A percentile compares a stretch with the other conserved stretches of the same genome.
Conservation (phyloP, 2,113 vertebrate genomes). For the Dendropsophus ebraccatus region DNA sequence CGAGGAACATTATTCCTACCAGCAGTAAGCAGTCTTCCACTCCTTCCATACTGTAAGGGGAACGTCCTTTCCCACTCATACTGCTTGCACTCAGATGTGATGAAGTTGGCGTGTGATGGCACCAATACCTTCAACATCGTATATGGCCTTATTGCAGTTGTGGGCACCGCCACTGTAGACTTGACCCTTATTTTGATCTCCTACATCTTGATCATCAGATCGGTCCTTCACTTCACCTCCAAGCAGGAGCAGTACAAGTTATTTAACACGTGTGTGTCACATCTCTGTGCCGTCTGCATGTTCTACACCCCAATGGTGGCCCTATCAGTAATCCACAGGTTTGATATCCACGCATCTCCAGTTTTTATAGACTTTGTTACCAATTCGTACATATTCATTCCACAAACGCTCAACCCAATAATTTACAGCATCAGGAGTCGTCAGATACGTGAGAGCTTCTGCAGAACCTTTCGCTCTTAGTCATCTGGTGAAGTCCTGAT, state of each 20-base stretch:
- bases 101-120: conserved; percentile 68
- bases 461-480: too few species aligned
- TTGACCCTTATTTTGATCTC: conserved; percentile 70
- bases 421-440: conserved; percentile 75
- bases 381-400: conserved; percentile 68
- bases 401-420: conserved; percentile 70
- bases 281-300: conserved; percentile 68
- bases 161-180: conserved; percentile 66
- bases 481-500: too few species aligned
- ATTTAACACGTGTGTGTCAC: conserved; percentile 70
- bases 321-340: conserved; percentile 69
- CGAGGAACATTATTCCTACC: conserved; percentile 56
- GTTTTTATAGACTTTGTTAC: conserved; percentile 64
- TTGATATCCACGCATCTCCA: conserved; percentile 59
- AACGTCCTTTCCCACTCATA: conserved; percentile 69
- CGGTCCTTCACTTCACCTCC: conserved; percentile 62
- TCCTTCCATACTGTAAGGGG: conserved; percentile 64
- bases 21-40: conserved; percentile 66
- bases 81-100: conserved; percentile 73
- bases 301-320: conserved; percentile 70
- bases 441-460: conserved; percentile 63
- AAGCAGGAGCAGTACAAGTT: conserved; percentile 62
- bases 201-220: conserved; percentile 69
- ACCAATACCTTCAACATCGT: conserved; percentile 68
- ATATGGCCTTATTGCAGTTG: conserved; percentile 65